Base-by-base conservation (phyloP, 2,888 invertebrate species). In the Resseliella maxima region DNA sequence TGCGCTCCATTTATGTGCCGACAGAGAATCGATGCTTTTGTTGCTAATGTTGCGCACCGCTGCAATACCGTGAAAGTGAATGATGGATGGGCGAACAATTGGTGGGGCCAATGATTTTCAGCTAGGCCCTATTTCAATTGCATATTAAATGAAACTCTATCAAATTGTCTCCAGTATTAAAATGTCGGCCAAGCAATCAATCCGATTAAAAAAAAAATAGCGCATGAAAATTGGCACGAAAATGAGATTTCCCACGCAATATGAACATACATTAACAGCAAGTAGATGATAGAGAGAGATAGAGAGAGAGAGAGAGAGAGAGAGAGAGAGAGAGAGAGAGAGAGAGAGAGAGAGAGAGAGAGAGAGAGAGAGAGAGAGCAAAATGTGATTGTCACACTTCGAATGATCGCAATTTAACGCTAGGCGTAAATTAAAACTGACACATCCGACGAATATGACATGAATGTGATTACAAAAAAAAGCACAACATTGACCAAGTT, bases 321-420 rank as follows among this genome's bases (percentile, higher is more conserved):
- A 41, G 12, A 12, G 6, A 41, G 5, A 12, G 6, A 50, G 46
- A 15, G 46, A 50, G 1, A 18, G 18, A 18, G 18, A 41, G 6
- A 41, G 41, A 8, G 41, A 41, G 12, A 12, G 6, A 41, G 5
- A 12, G 6, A 50, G 46, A 41, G 6, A 41, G 41, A 8, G 41
- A 41, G 12, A 12, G 6, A 41, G 5, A 12, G 6, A 50, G 46
- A 15, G 46, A 50, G 1, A 18, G 18, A 18, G 18, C 8, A 50
- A 50, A 50, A 50, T 15, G 8, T 50, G 46, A 18, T 50, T 50
- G 46, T 50, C 18, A 50, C 46, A 50, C 46, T 50, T 18, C 46
- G 46, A 50, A 50, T 50, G 15, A 50, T 50, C 46, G 46, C 46
- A 50, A 50, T 50, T 50, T 50, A 50, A 50, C 46, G 46, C 46